Evolutionary conservation across 2,888 invertebrate species (phyloP), one percentile per base, ranked within the genome.

Genomic region (Seira musarum): DNA sequence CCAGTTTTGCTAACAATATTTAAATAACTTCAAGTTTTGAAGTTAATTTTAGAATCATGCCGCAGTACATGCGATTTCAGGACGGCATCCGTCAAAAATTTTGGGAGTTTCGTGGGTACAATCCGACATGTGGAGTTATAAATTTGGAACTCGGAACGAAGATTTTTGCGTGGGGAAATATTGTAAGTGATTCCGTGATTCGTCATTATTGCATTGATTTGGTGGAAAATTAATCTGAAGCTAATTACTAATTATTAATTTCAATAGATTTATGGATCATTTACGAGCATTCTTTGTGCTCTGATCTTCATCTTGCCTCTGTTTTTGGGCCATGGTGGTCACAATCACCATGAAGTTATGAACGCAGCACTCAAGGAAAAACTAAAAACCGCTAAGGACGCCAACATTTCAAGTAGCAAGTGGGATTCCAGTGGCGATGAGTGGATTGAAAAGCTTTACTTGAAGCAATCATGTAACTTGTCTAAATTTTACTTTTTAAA

Each of bases 31-130:
- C n/a, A n/a, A n/a, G n/a, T n/a, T n/a, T n/a, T n/a, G n/a, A n/a
- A n/a, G n/a, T n/a, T n/a, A n/a, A n/a, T n/a, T n/a, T n/a, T n/a
- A n/a, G n/a, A n/a, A n/a, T n/a, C n/a, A 72, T 78, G 78, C 66
- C 77, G 46, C 35, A 65, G 0, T 78, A 78, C 67, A 22, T 78
- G 19, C 49, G 78, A 35, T 78, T 78, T 66, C 67, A 71, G 19
- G 71, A 71, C 1, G 5, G 65, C 0, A 40, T 78, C 22, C 60
- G 60, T 25, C 22, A 66, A 46, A 49, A 25, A 21, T 40, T 78
- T 19, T 78, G 71, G 71, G 46, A 61, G 6, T 35, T 63, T 30
- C 65, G 66, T 1, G 66, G 71, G 0, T 10, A 22, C 17, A 71
- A 78, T 46, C 78, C 78, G 0, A 35, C 35, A n/a, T 71, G 78